These are phyloP conservation scores for Epistrophella euchroma DNA, from an alignment of 2,888 invertebrate species.

Conservation along the genomic window DNA sequence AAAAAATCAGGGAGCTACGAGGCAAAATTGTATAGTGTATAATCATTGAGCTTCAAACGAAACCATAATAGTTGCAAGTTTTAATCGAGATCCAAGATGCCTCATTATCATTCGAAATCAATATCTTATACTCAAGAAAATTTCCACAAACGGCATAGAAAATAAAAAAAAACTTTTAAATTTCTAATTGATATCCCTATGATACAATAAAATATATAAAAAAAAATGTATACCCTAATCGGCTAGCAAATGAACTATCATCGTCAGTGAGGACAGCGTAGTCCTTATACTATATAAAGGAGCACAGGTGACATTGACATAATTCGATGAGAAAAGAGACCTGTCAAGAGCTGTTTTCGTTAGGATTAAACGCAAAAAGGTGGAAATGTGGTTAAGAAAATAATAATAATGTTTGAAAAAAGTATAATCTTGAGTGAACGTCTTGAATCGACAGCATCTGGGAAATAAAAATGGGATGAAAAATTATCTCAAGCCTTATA, in stretches of 20 bases:
- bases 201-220: background rate
- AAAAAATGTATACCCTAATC: background rate
- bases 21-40: background rate
- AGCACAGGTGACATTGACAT: slow-evolving; percentile 57
- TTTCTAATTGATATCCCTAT: slow-evolving; percentile 10
- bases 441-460: slow-evolving; percentile 36
- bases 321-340: slow-evolving; percentile 47
- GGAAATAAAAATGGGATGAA: background rate
- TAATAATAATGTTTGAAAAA: slow-evolving; percentile 25
- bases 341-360: slow-evolving; percentile 52
- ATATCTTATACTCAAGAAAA: slow-evolving; percentile 18
- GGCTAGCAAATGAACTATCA: slow-evolving; percentile 17
- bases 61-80: slow-evolving; percentile 46
- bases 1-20: background rate
- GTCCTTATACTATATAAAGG: slow-evolving; percentile 3
- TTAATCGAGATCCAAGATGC: slow-evolving; percentile 45
- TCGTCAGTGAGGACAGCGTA: slow-evolving; percentile 21
- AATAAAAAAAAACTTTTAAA: slow-evolving; percentile 2
- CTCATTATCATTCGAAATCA: slow-evolving; percentile 45
- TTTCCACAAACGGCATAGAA: background rate
- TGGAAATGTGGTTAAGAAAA: slow-evolving; percentile 45
- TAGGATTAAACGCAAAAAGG: slow-evolving; percentile 43
- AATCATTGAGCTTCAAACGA: slow-evolving; percentile 36
- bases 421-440: slow-evolving; percentile 26
- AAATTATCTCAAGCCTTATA: background rate